Base-by-base conservation (phyloP, 2,113 vertebrate species). In the Struthidea cinerea region DNA sequence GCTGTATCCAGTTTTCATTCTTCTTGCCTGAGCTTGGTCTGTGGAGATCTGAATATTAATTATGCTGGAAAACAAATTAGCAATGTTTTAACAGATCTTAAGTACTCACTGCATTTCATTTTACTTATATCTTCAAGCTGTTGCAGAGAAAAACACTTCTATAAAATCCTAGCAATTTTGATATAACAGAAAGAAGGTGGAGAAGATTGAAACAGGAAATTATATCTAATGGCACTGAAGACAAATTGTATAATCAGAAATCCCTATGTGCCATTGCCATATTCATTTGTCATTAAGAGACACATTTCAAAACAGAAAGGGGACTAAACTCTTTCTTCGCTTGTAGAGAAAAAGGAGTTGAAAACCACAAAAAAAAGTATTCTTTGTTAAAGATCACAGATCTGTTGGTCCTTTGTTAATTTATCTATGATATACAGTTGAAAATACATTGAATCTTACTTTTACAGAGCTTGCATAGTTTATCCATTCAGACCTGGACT, bases 221-320 rank as follows among this genome's bases (percentile, higher is more conserved):
- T 87, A 30, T 69, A 44, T 70, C 41, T 75, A 71, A 26, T 69
- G 49, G 18, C 70, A 89, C 13, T 42, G 74, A 93, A 91, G 89
- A 95, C 49, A 95, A 93, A 96, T 82, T 73, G 15, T 76, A 42
- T 83, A 89, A 87, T 79, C 59, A 87, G 81, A 82, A 89, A 70
- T 73, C 37, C 30, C 61, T 73, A 12, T 52, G 60, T 96, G 75
- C 32, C 46, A 76, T 53, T 95, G 81, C 30, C 30, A 65, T 95
- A 75, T 93, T 87, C 60, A 91, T 96, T 95, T 91, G 84, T 91
- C 49, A 71, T 85, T 87, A 82, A n/a, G 23, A 57, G 20, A 35
- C 32, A 57, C 3, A 5, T 89, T 89, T 92, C 49, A 82, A 94
- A 84, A 52, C 10, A 75, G 39, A 84, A 92, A 56, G 3, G 4